A percentile compares a stretch with the other conserved stretches of the same genome.
Evolutionary conservation across 2,113 vertebrate genomes (phyloP).

Genomic region (Geococcyx californianus): DNA sequence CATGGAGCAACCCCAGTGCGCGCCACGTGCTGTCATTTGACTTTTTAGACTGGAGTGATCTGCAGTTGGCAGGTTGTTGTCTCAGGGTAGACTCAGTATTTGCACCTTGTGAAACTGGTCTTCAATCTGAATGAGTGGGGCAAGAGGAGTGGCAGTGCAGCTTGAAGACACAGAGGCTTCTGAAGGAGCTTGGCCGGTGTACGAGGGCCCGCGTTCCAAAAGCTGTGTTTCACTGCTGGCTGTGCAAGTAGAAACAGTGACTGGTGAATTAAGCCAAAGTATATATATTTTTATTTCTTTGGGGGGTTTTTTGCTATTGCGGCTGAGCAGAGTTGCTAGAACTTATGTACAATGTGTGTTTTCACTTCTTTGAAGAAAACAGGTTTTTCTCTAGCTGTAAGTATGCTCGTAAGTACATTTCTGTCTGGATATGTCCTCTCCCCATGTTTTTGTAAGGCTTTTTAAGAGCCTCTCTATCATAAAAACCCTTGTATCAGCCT

Average conservation of each 20-base stretch:
- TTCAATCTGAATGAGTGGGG: neutral
- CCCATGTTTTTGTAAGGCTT: neutral
- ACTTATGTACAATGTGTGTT: neutral
- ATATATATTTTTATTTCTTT: neutral
- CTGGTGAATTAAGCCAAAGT: neutral
- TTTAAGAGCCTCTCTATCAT: neutral
- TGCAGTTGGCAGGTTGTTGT: neutral
- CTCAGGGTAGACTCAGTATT: neutral
- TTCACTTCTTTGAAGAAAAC: neutral
- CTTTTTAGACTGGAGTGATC: neutral
- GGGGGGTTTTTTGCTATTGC: neutral
- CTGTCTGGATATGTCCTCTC: neutral
- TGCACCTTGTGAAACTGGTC: neutral
- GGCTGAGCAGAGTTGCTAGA: neutral
- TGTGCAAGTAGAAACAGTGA: neutral
- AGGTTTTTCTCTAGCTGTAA: neutral
- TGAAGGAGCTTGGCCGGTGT: neutral
- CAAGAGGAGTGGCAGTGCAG: neutral
- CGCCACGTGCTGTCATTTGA: rapidly evolving
- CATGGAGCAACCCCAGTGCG: rapidly evolving
- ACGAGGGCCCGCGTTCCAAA: neutral
- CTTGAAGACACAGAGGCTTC: neutral
- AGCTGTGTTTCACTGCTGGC: neutral
- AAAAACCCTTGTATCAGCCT: rapidly evolving
- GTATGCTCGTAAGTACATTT: neutral